These are phyloP conservation scores for Ophion obscuratus DNA, from an alignment of 2,888 invertebrate species.

Conservation along the genomic window DNA sequence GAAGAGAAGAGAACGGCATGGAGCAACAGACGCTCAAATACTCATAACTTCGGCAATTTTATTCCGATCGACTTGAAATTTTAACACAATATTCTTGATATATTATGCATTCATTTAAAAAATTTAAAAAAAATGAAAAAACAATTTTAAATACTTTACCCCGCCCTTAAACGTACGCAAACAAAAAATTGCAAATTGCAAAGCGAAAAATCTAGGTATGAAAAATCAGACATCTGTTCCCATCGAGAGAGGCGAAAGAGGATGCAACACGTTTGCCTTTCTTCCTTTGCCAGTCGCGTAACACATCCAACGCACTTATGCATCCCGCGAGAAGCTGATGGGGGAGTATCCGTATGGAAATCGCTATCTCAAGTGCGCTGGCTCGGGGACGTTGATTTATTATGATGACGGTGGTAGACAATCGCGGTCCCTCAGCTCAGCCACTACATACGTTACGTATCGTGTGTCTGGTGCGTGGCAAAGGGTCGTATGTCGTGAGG, in stretches of 20 bases:
- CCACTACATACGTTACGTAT: background rate
- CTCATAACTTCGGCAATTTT: too few species aligned
- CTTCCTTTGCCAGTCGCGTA: conserved; percentile 38
- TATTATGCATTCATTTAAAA: too few species aligned
- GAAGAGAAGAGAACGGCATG: too few species aligned
- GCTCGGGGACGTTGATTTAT: conserved; percentile 66
- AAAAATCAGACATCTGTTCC: background rate
- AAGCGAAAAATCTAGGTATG: too few species aligned
- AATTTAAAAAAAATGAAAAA: too few species aligned
- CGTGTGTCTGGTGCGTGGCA: conserved; percentile 8
- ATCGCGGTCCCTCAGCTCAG: conserved; percentile 48
- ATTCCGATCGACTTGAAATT: too few species aligned
- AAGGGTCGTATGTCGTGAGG: conserved; percentile 8
- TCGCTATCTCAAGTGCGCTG: conserved; percentile 52
- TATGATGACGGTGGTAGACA: conserved; percentile 59
- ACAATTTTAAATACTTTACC: too few species aligned
- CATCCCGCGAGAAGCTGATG: conserved; percentile 21
- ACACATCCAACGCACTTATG: conserved; percentile 16
- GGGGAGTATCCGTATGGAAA: conserved; percentile 59
- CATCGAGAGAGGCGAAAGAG: background rate
- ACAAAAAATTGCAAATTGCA: too few species aligned
- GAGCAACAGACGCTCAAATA: too few species aligned
- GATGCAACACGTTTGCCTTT: background rate
- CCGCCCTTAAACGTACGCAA: too few species aligned
- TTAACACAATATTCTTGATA: too few species aligned